Evolutionary conservation across 2,113 vertebrate genomes (phyloP), one percentile per base, ranked within the genome.

Genomic region (Cynoglossus semilaevis): DNA sequence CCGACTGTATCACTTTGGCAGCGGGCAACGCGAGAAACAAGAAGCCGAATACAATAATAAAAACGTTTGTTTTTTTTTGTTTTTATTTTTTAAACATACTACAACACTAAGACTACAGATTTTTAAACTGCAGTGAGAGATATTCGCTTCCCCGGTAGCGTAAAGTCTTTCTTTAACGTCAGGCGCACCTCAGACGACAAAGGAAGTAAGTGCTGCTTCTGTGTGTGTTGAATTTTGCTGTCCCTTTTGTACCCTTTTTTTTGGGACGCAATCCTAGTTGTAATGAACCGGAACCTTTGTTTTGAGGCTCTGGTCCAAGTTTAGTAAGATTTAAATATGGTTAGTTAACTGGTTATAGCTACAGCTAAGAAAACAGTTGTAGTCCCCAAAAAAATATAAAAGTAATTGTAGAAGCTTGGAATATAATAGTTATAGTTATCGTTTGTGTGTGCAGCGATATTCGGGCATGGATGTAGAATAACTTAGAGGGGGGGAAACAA

Each of bases 161-260:
- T 79, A 75, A 78, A 83, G 80, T 63, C 76, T 77, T 82, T 36
- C 78, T 81, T 85, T 80, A 88, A 81, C 81, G 84, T 90, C 86
- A 84, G 86, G 85, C 85, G 88, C 86, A 88, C 85, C 83, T 88
- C 88, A 90, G 89, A 91, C 90, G 89, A 91, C 90, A 91, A 91
- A 91, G 91, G 87, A 90, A 84, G 85, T 85, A 66, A 77, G 87
- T 69, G 87, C 84, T 71, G 85, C 83, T 74, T 75, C 72, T 64
- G 60, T 70, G 83, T 69, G 83, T 71, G 75, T 85, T n/a, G n/a
- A n/a, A 29, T 29, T 29, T 29, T 29, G 6, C 2, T 29, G 22
- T 29, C 22, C 6, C 22, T 29, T 29, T 29, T 29, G 22, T 29
- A 29, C 22, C 22, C 6, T 29, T 29, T 29, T 29, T 29, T n/a